These are phyloP conservation scores for Palythoa caribaeorum DNA, from an alignment of 92 coral and sea anemone species.

Conservation along the genomic window DNA sequence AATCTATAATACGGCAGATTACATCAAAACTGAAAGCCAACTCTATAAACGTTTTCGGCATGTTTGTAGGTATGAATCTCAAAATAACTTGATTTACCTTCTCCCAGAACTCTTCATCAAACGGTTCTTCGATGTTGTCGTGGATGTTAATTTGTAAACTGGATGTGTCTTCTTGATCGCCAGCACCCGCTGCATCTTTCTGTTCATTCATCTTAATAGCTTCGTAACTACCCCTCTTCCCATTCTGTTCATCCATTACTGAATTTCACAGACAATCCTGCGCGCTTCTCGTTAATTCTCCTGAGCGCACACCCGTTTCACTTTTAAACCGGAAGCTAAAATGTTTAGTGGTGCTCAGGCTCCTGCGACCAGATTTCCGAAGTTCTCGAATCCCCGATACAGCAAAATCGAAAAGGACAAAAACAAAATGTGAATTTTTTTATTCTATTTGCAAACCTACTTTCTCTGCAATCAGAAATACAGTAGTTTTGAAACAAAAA, in stretches of 20 bases:
- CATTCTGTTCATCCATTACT: not conserved
- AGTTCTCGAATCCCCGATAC: not conserved
- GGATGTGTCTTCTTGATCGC: slow-evolving; percentile 52
- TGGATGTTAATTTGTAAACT: slow-evolving; percentile 48
- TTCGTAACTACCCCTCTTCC: slow-evolving; percentile 43
- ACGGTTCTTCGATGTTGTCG: slow-evolving; percentile 80
- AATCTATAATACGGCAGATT: no score
- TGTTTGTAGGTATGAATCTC: not conserved
- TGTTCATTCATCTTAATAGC: slow-evolving; percentile 79
- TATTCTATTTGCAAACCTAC: not conserved
- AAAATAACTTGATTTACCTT: slow-evolving; percentile 57
- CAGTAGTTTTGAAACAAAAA: no score
- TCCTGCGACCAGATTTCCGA: not conserved
- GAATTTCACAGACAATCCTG: not conserved
- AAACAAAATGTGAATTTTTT: not conserved
- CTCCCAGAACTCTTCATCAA: slow-evolving; percentile 91
- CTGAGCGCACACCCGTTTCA: not conserved
- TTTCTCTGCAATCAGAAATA: not conserved
- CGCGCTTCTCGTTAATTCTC: no score
- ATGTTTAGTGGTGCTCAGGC: slow-evolving; percentile 4
- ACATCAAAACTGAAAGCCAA: no score
- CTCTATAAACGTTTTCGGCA: no score
- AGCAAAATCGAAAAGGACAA: not conserved
- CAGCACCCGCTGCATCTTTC: slow-evolving; percentile 23
- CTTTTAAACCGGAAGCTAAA: not conserved